phyloP scores from a whole-genome alignment of 2,888 invertebrate genomes.

The Amorpha juglandis region DNA sequence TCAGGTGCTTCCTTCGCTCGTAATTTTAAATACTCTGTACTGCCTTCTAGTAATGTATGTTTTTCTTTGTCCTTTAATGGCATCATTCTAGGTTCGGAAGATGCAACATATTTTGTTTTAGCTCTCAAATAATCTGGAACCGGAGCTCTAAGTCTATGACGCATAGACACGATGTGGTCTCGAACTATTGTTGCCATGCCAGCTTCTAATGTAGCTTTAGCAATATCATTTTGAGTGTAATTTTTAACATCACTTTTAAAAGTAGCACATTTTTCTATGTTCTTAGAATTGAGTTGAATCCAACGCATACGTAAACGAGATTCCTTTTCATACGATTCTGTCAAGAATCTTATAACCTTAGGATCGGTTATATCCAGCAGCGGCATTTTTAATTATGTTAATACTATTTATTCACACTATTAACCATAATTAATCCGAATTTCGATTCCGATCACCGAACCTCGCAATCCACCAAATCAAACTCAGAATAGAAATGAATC shows the following conservation, averaged over 20 bases:
- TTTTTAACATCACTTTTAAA: conserved; percentile 34
- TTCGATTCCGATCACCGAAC: too few species aligned
- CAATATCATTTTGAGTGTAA: conserved; percentile 32
- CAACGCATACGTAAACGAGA: conserved; percentile 36
- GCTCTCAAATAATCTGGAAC: conserved; percentile 20
- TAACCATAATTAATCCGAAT: too few species aligned
- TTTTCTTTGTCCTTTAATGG: conserved; percentile 31
- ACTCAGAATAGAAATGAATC: too few species aligned
- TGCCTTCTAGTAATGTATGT: conserved; percentile 31
- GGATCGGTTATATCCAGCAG: conserved; percentile 34
- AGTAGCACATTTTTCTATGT: conserved; percentile 29
- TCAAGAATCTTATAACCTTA: conserved; percentile 30
- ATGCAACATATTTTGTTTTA: background rate
- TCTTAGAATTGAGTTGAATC: conserved; percentile 30
- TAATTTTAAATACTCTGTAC: conserved; percentile 37
- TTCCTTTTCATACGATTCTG: conserved; percentile 40
- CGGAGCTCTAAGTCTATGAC: conserved; percentile 29
- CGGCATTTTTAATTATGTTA: conserved; percentile 28
- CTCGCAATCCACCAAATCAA: too few species aligned
- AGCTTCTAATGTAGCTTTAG: conserved; percentile 28
- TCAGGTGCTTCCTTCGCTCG: conserved; percentile 34
- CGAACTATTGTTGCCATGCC: conserved; percentile 32
- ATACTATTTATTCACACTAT: background rate
- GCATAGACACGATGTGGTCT: conserved; percentile 28
- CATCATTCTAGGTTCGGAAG: conserved; percentile 26